A percentile compares a stretch with the other conserved stretches of the same genome.
Evolutionary conservation across 2,113 vertebrate genomes (phyloP).

Genomic region (Chloropsis cyanopogon): DNA sequence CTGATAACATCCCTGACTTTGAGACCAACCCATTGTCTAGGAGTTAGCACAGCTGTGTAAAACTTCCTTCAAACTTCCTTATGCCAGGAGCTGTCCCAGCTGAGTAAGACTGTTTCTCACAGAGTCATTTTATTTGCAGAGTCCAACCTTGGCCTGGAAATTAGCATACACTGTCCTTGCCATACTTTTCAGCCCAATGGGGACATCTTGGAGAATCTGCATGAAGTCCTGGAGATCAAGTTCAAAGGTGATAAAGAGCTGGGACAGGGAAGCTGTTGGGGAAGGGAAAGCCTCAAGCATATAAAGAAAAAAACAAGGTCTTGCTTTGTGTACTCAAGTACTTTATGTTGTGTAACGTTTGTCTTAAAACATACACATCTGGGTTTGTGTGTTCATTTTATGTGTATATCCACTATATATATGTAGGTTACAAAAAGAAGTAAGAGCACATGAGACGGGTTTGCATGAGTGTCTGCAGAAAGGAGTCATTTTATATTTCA

Average conservation of each 20-base stretch:
- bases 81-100: not conserved
- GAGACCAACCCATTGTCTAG: not conserved
- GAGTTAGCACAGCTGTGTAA: not conserved
- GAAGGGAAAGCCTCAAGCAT: not conserved
- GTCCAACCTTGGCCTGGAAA: slow-evolving; percentile 92
- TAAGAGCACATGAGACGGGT: not conserved
- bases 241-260: slow-evolving; percentile 85
- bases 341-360: not conserved
- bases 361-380: not conserved
- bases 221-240: slow-evolving; percentile 92
- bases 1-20: not conserved
- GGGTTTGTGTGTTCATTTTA: not conserved
- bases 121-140: slow-evolving; percentile 74
- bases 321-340: not conserved
- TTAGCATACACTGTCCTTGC: slow-evolving; percentile 95
- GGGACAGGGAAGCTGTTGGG: not conserved
- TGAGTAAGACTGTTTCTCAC: not conserved
- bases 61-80: not conserved
- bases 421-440: not conserved
- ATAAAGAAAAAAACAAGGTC: not conserved
- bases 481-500: not conserved
- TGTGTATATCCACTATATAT: not conserved
- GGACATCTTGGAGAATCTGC: slow-evolving; percentile 87
- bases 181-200: slow-evolving; percentile 94
- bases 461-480: not conserved